Conservation (phyloP, 1,140 invertebrate species). For the Calliopsis andreniformis region DNA sequence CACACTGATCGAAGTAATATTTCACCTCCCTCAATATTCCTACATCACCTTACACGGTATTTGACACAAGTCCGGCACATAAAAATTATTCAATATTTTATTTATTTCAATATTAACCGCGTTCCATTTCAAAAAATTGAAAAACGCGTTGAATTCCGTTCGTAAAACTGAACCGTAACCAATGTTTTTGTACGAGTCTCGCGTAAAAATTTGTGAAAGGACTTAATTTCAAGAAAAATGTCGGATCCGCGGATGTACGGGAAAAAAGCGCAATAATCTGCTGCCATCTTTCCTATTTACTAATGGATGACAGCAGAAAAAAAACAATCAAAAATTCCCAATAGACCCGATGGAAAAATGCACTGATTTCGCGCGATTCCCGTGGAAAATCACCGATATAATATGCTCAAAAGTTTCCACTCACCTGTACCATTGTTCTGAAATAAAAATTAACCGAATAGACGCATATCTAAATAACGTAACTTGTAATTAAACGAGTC, state of each 20-base stretch:
- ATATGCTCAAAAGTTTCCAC: slow-evolving; percentile 66
- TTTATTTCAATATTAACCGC: slow-evolving; percentile 14
- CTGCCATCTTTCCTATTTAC: slow-evolving; percentile 82
- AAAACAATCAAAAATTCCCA: slow-evolving; percentile 80
- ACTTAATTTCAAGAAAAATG: slow-evolving; percentile 72
- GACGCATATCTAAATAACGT: slow-evolving; percentile 81
- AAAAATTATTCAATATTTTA: slow-evolving; percentile 27
- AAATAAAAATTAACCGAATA: slow-evolving; percentile 78
- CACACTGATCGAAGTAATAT: not conserved
- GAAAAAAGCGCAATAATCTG: slow-evolving; percentile 82
- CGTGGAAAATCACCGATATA: slow-evolving; percentile 45
- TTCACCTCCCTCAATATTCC: slow-evolving; percentile 24
- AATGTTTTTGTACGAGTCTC: slow-evolving; percentile 45
- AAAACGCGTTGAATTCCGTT: slow-evolving; percentile 46
- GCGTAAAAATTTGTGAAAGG: slow-evolving; percentile 25
- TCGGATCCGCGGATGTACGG: slow-evolving; percentile 73
- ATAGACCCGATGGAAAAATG: slow-evolving; percentile 71
- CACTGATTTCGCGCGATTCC: slow-evolving; percentile 55
- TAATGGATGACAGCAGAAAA: slow-evolving; percentile 80
- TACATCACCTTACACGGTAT: slow-evolving; percentile 7
- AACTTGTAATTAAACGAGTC: slow-evolving; percentile 79
- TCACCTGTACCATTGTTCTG: slow-evolving; percentile 80
- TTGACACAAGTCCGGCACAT: slow-evolving; percentile 22
- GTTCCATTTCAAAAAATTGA: slow-evolving; percentile 51
- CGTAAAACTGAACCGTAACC: slow-evolving; percentile 45